A percentile compares a stretch with the other conserved stretches of the same genome.
phyloP scores from a whole-genome alignment of 2,888 invertebrate species.

The Ophraella communa region DNA sequence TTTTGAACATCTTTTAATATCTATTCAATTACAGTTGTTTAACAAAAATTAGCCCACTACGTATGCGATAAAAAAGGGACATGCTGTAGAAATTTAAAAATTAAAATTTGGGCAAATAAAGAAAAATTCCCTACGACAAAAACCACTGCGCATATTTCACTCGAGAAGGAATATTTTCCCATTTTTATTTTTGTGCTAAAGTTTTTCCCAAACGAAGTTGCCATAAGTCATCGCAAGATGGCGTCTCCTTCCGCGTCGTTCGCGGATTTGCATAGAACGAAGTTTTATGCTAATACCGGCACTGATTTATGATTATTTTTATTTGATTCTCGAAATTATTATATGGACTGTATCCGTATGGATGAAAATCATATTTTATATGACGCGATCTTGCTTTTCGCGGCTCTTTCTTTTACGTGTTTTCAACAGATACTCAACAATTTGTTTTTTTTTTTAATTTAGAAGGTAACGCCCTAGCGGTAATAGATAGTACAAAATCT shows the following conservation, averaged over 20 bases:
- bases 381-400: slow-evolving; percentile 50
- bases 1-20: too few relatives aligned
- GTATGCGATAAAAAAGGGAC: too few relatives aligned
- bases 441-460: background rate
- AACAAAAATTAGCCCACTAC: too few relatives aligned
- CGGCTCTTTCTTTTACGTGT: slow-evolving; percentile 37
- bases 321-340: slow-evolving; percentile 63
- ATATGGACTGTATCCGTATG: slow-evolving; percentile 64
- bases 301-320: slow-evolving; percentile 62
- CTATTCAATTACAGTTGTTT: too few relatives aligned
- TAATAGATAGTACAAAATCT: too few relatives aligned
- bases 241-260: slow-evolving; percentile 37
- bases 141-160: background rate
- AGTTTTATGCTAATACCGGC: slow-evolving; percentile 59
- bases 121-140: background rate
- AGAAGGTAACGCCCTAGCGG: background rate
- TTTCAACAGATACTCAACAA: background rate
- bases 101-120: too few relatives aligned
- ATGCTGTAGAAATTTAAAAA: too few relatives aligned
- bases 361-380: slow-evolving; percentile 62
- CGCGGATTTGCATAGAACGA: slow-evolving; percentile 58
- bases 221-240: slow-evolving; percentile 40
- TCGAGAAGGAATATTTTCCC: slow-evolving; percentile 1
- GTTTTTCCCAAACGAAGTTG: slow-evolving; percentile 11
- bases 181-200: slow-evolving; percentile 20